phyloP scores from a whole-genome alignment of 2,113 vertebrate species.

The Muntiacus muntjak region DNA sequence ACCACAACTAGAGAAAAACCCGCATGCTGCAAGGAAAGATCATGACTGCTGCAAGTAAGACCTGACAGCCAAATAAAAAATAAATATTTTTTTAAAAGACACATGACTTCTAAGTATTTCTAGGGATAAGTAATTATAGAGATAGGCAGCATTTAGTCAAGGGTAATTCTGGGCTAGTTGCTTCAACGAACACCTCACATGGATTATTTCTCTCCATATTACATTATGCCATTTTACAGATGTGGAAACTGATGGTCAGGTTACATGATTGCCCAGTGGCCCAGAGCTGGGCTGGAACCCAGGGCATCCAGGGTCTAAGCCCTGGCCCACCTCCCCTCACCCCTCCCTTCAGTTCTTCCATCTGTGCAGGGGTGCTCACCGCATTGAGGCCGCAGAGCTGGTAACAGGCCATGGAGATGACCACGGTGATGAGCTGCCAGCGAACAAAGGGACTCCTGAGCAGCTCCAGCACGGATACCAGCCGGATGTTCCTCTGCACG shows the following conservation, averaged over 20 bases:
- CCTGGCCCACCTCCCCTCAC: rapidly evolving
- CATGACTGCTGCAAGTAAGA: neutral
- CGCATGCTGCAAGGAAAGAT: neutral
- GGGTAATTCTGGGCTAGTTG: neutral
- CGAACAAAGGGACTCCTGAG: slow-evolving; percentile 79
- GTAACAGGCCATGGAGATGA: slow-evolving; percentile 93
- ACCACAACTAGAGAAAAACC: neutral
- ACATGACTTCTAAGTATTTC: neutral
- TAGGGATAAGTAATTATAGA: neutral
- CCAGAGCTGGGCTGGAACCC: neutral
- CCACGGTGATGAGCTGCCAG: slow-evolving; percentile 90
- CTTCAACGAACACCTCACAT: rapidly evolving
- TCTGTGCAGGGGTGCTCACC: slow-evolving; percentile 78
- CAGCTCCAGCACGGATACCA: slow-evolving; percentile 83
- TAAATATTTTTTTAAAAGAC: neutral
- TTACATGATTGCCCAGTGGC: rapidly evolving
- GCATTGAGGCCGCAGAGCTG: slow-evolving; percentile 96
- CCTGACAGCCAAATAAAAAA: neutral
- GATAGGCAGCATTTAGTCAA: neutral
- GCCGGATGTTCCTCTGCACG: slow-evolving; percentile 80
- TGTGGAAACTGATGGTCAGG: neutral
- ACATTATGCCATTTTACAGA: neutral
- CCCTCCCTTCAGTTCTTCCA: rapidly evolving
- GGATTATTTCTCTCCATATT: neutral
- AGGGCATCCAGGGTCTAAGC: neutral